Conservation (phyloP, 2,888 invertebrate genomes). For the Ceriagrion tenellum region DNA sequence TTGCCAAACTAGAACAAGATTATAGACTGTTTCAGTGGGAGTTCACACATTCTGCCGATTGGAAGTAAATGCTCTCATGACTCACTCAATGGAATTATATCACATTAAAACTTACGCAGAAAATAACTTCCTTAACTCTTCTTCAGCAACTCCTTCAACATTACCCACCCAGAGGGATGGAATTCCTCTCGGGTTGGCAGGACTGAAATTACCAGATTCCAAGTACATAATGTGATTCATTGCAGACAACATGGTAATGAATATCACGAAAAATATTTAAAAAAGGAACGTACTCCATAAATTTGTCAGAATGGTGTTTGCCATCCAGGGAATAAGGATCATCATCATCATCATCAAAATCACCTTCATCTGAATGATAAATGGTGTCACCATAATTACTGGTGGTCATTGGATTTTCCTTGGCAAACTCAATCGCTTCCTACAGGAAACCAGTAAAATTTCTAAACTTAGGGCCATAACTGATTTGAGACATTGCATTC, state of each 20-base stretch:
- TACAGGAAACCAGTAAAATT: neutral
- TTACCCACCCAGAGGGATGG: slow-evolving; percentile 42
- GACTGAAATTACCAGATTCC: slow-evolving; percentile 8
- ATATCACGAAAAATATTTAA: neutral
- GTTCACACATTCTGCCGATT: neutral
- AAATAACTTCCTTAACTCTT: slow-evolving; percentile 46
- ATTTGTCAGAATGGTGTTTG: slow-evolving; percentile 9
- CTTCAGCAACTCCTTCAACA: slow-evolving; percentile 29
- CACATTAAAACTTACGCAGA: slow-evolving; percentile 2
- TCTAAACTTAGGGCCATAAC: neutral
- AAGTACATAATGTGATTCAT: neutral
- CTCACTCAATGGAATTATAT: neutral
- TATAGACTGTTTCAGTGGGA: too few relatives aligned
- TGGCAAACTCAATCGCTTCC: slow-evolving; percentile 52
- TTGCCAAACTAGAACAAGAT: too few relatives aligned
- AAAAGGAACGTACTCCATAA: slow-evolving; percentile 33
- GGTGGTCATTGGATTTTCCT: slow-evolving; percentile 15
- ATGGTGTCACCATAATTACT: slow-evolving; percentile 29
- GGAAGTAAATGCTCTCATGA: neutral
- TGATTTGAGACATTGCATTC: neutral
- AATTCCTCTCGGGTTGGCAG: slow-evolving; percentile 42
- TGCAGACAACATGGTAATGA: neutral
- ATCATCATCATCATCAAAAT: slow-evolving; percentile 41
- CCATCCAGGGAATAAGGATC: slow-evolving; percentile 21
- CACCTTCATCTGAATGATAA: slow-evolving; percentile 50